A percentile compares a stretch with the other conserved stretches of the same genome.
Evolutionary conservation across 2,888 invertebrate genomes (phyloP).

Genomic region (Criorhina ranunculi): DNA sequence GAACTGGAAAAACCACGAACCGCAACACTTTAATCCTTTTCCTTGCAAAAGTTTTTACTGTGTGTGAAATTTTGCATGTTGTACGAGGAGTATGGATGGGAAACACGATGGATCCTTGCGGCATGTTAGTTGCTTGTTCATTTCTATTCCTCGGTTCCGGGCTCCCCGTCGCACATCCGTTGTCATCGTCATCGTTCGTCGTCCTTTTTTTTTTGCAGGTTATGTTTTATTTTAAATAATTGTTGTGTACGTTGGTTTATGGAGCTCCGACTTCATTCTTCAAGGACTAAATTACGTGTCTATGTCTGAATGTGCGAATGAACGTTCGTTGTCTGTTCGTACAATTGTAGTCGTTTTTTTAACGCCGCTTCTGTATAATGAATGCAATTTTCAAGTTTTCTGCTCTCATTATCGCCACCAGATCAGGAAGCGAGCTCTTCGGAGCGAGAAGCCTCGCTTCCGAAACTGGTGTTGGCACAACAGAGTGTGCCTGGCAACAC

Average conservation of each 20-base stretch:
- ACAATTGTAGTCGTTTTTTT: slow-evolving; percentile 32
- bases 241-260: slow-evolving; percentile 73
- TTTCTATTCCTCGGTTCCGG: slow-evolving; percentile 55
- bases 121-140: slow-evolving; percentile 76
- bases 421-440: slow-evolving; percentile 76
- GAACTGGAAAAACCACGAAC: slow-evolving; percentile 76
- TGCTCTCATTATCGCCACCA: slow-evolving; percentile 80
- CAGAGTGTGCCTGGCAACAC: slow-evolving; percentile 64
- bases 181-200: slow-evolving; percentile 34
- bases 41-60: slow-evolving; percentile 60
- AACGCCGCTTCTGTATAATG: slow-evolving; percentile 80
- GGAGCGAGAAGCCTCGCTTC: slow-evolving; percentile 68
- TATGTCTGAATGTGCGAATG: slow-evolving; percentile 71
- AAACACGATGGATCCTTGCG: slow-evolving; percentile 63
- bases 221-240: slow-evolving; percentile 76
- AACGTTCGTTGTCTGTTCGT: slow-evolving; percentile 60
- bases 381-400: slow-evolving; percentile 82
- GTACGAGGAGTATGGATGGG: slow-evolving; percentile 16
- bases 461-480: slow-evolving; percentile 58
- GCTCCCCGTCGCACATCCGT: not conserved
- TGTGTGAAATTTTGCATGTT: slow-evolving; percentile 67
- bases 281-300: slow-evolving; percentile 75
- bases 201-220: slow-evolving; percentile 59
- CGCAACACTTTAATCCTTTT: slow-evolving; percentile 78
- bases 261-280: slow-evolving; percentile 66